Base-by-base conservation (phyloP, 2,113 vertebrate genomes). In the Pangasianodon gigas region DNA sequence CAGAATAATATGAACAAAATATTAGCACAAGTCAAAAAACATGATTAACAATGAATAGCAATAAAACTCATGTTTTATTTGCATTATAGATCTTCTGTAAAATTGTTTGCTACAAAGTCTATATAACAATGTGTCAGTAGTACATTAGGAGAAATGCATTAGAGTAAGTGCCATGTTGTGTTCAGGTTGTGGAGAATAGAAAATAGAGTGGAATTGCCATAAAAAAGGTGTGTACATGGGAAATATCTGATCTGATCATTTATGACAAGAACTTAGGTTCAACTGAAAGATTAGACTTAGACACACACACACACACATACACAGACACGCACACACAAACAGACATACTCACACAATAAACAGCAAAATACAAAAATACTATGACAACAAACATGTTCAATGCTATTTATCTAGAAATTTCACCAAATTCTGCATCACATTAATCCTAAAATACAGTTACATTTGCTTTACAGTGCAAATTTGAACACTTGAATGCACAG, bases 31-130 rank as follows among this genome's bases (percentile, higher is more conserved):
- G 10, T 21, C 8, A 69, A 48, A 16, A n/a, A 67, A 67, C 44
- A 88, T 26, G n/a, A 65, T 21, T 52, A 52, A 41, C 41, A 41
- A 32, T 65, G 3, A 65, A 67, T 11, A 21, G 29, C 26, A 41
- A 82, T 54, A 54, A 83, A 6, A 29, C 9, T 29, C 65, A 65
- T 67, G 29, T 71, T 88, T 88, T 88, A 83, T 82, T 88, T 69
- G 16, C 11, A 26, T 44, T 88, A 26, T n/a, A 82, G 21, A 37
- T 13, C 24, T 54, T 83, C 51, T 84, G 60, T 24, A 69, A 4
- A 52, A 79, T 79, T 71, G 48, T 82, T 69, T 37, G 19, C 75
- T 69, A 83, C 71, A 87, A 14, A 41, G 79, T 83, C 32, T 58
- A 21, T 58, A 37, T 65, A 62, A 58, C 6, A 46, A 14, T 19